A percentile compares a stretch with the other conserved stretches of the same genome.
Conservation (phyloP, 2,888 invertebrate genomes). For the Quadroppia sp. region DNA sequence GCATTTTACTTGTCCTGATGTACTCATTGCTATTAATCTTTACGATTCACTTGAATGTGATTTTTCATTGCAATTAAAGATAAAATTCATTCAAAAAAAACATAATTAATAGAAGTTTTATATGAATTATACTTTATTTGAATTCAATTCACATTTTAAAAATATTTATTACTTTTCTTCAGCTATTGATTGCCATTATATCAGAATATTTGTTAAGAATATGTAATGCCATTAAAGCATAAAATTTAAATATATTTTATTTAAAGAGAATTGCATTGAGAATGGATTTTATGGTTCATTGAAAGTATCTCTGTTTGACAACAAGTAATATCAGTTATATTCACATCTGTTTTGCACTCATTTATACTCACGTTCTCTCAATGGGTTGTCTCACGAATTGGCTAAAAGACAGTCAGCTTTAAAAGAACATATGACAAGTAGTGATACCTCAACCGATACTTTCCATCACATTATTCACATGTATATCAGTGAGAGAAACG, state of each 20-base stretch:
- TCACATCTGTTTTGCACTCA: neutral
- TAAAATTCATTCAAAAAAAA: no score
- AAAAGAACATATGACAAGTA: neutral
- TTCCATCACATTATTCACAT: neutral
- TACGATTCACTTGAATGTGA: no score
- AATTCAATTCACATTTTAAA: no score
- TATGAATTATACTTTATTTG: no score
- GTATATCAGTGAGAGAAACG: neutral
- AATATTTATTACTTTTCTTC: no score
- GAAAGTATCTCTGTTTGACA: conserved; percentile 15
- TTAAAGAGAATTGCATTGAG: neutral
- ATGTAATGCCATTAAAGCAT: neutral
- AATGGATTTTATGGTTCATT: neutral
- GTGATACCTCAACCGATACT: neutral
- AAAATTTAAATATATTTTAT: neutral
- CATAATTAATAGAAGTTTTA: no score
- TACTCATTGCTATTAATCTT: no score
- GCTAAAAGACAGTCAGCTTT: neutral
- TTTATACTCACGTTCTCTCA: conserved; percentile 17
- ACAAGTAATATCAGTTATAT: neutral
- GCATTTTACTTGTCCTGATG: no score
- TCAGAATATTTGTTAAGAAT: no score
- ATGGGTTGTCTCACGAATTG: conserved; percentile 21
- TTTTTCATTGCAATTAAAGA: no score
- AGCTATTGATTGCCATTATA: no score